Conservation (phyloP, 2,888 invertebrate species). For the Nysson spinosus region DNA sequence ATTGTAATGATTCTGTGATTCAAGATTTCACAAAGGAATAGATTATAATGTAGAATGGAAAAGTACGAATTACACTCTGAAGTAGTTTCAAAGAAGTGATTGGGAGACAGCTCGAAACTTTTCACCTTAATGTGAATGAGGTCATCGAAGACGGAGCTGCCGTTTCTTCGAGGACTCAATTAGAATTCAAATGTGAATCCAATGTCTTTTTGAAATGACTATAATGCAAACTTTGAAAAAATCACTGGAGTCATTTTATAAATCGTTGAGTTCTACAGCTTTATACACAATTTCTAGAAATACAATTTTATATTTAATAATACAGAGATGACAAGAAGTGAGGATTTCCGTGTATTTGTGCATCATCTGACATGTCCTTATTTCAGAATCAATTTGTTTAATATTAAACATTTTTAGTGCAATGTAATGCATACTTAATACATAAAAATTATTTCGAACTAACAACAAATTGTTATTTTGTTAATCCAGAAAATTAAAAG, state of each 20-base stretch:
- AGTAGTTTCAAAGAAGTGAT: slow-evolving; percentile 39
- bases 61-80: slow-evolving; percentile 16
- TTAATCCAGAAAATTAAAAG: background rate
- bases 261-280: background rate
- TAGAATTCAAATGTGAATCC: slow-evolving; percentile 55
- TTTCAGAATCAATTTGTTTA: background rate
- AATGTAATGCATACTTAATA: no score
- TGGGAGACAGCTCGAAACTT: slow-evolving; percentile 36
- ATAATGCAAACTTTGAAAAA: slow-evolving; percentile 10
- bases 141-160: slow-evolving; percentile 46
- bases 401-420: no score
- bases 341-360: no score
- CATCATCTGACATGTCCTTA: no score
- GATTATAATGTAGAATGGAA: background rate
- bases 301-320: background rate
- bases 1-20: background rate
- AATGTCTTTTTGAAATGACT: slow-evolving; percentile 30
- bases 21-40: background rate
- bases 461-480: background rate
- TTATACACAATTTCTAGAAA: no score
- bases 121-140: slow-evolving; percentile 57
- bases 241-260: background rate
- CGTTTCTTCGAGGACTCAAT: slow-evolving; percentile 36
- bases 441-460: background rate
- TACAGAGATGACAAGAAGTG: background rate